Base-by-base conservation (phyloP, 2,888 invertebrate species). In the Mystacides longicornis region DNA sequence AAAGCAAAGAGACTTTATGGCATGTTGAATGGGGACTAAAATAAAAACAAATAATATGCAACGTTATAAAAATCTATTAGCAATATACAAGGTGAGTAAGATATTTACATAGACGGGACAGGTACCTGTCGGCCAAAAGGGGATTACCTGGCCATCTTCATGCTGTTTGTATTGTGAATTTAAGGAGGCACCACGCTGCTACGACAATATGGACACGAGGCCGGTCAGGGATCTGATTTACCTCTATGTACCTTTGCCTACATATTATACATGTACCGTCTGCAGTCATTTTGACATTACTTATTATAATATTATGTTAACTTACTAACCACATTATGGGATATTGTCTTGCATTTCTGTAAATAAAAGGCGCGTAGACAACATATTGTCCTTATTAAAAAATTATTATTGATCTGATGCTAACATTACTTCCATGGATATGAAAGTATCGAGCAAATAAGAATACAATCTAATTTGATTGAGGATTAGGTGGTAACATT, bases 31-130 rank as follows among this genome's bases (percentile, higher is more conserved):
- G n/a, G n/a, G n/a, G n/a, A n/a, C n/a, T n/a, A 14, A 37, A 27
- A 14, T 14, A 37, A 37, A 37, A 37, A 16, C n/a, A 14, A 16
- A 37, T n/a, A n/a, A n/a, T n/a, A 37, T 37, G 37, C 37, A 37
- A 37, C 16, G 37, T 37, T 37, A 16, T 37, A 37, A 37, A 37
- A 37, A 37, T 37, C 37, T 37, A 37, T 37, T 37, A 37, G 37
- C 16, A 37, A 37, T 37, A 37, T n/a, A 37, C 16, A 37, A 37
- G 14, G 16, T 37, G 37, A 37, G 27, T 27, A 27, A 27, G 27
- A 27, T 27, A 37, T 37, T 37, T 37, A 37, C 37, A 37, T 37
- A 37, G 37, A 14, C 14, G 16, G 14, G 37, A 7, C 5, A n/a
- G 5, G 27, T 5, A 27, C 7, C 16, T 37, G 37, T 37, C 5